A percentile compares a stretch with the other conserved stretches of the same genome.
phyloP scores from a whole-genome alignment of 2,113 vertebrate species.

The Puma concolor region DNA sequence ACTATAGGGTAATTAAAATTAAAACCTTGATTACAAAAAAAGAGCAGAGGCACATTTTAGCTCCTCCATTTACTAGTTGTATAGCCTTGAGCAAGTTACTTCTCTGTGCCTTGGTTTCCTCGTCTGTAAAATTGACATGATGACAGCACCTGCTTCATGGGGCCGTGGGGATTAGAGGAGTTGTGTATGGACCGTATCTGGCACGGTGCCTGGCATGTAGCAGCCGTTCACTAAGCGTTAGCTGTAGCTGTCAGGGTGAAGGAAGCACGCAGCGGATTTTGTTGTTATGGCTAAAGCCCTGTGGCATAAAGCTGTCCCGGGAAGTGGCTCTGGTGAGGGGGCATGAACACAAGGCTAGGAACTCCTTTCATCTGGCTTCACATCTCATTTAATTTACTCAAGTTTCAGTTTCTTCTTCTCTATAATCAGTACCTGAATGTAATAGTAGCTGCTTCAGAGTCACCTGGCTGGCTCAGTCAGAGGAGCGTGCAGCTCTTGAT shows the following conservation, averaged over 20 bases:
- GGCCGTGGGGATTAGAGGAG: neutral
- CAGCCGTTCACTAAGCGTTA: neutral
- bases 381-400: conserved; percentile 3
- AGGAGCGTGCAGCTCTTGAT: too few species aligned
- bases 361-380: neutral
- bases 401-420: conserved; percentile 32
- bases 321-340: neutral
- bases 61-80: neutral
- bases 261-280: neutral
- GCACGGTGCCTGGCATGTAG: neutral
- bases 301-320: neutral
- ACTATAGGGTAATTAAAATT: neutral
- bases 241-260: neutral
- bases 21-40: neutral
- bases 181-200: neutral
- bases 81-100: neutral
- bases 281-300: neutral
- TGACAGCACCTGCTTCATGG: neutral
- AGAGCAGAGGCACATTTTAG: neutral
- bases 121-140: neutral
- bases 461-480: too few species aligned
- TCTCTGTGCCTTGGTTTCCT: conserved; percentile 35
- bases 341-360: neutral
- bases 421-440: neutral
- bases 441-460: neutral